phyloP scores from a whole-genome alignment of 2,113 vertebrate species.

The Bujurquina vittata region DNA sequence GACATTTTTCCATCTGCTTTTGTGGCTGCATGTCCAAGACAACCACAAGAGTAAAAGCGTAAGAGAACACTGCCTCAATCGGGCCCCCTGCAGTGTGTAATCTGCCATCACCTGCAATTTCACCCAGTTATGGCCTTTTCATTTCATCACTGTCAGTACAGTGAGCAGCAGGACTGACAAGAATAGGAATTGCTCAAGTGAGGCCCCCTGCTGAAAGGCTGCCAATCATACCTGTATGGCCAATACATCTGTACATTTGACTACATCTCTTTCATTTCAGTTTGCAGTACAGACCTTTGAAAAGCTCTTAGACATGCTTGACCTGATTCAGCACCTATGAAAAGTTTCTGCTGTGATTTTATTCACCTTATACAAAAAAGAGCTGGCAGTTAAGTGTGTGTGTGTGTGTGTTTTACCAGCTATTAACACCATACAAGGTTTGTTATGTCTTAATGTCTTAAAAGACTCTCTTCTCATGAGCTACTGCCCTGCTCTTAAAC shows the following conservation, averaged over 20 bases:
- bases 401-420: background rate
- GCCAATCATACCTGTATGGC: conserved; percentile 50
- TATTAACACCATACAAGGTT: background rate
- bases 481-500: conserved; percentile 13
- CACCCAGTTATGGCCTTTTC: conserved; percentile 56
- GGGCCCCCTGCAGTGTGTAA: conserved; percentile 23
- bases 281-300: background rate
- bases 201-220: conserved; percentile 60
- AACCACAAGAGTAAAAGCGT: conserved; percentile 2
- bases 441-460: background rate
- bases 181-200: conserved; percentile 48
- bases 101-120: conserved; percentile 53
- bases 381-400: background rate
- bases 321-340: conserved; percentile 11
- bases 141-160: conserved; percentile 45
- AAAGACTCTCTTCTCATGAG: background rate
- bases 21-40: conserved; percentile 21
- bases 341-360: background rate
- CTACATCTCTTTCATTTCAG: conserved; percentile 11
- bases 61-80: conserved; percentile 5
- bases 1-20: conserved; percentile 6
- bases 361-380: background rate
- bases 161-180: conserved; percentile 44
- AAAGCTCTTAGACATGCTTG: conserved; percentile 21
- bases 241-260: conserved; percentile 12